These are phyloP conservation scores for Heliothis peltigera DNA, from an alignment of 2,888 invertebrate species.

Conservation along the genomic window DNA sequence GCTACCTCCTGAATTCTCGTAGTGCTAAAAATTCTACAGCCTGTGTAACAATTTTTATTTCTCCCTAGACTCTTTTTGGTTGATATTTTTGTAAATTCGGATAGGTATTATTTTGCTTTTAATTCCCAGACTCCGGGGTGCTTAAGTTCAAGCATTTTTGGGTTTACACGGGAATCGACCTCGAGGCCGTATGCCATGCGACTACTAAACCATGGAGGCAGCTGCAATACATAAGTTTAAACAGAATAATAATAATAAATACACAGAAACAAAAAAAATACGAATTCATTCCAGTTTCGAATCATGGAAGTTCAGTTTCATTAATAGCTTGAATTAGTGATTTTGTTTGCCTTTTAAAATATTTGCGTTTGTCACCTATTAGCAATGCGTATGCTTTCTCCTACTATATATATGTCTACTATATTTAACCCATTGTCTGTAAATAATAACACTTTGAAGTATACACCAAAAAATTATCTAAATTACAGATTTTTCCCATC, in stretches of 20 bases:
- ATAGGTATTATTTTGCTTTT: no score
- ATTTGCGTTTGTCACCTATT: background rate
- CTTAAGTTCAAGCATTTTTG: no score
- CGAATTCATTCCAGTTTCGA: background rate
- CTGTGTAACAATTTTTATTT: constrained; percentile 46
- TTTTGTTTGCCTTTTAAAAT: background rate
- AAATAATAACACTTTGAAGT: background rate
- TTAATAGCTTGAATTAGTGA: background rate
- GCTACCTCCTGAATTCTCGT: constrained; percentile 44
- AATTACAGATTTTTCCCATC: background rate
- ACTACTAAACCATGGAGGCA: no score
- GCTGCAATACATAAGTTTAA: background rate
- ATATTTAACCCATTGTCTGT: background rate
- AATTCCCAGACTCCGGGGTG: no score
- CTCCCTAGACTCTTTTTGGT: constrained; percentile 52
- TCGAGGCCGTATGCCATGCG: no score
- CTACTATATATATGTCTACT: background rate
- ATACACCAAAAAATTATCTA: background rate
- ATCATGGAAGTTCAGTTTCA: background rate
- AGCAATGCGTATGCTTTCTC: background rate
- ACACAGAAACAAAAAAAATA: background rate
- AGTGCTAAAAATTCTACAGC: constrained; percentile 57
- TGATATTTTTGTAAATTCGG: constrained; percentile 20
- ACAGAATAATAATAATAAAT: background rate
- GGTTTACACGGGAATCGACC: no score